phyloP scores from a whole-genome alignment of 1,140 invertebrate species.

The Drosophila serrata region DNA sequence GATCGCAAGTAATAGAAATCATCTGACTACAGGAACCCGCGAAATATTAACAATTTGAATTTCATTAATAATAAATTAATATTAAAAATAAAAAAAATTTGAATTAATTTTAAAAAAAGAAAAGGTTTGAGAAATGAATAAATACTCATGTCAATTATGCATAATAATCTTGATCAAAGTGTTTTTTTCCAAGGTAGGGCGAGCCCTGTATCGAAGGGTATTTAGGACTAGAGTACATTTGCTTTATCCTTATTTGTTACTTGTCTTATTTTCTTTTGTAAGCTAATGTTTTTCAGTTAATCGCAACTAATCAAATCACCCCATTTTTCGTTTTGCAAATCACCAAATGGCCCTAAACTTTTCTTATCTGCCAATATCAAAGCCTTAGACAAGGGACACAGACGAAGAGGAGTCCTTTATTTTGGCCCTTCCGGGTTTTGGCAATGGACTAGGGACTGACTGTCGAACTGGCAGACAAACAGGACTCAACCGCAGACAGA shows the following conservation, averaged over 20 bases:
- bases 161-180: too few relatives aligned
- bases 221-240: neutral
- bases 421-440: constrained; percentile 34
- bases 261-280: neutral
- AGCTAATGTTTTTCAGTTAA: constrained; percentile 11
- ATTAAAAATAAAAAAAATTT: neutral
- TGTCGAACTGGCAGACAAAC: constrained; percentile 64
- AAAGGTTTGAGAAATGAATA: too few relatives aligned
- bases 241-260: neutral
- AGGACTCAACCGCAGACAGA: constrained; percentile 61
- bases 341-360: constrained; percentile 36
- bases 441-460: constrained; percentile 41
- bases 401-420: constrained; percentile 36
- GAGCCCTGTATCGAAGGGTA: neutral
- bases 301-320: neutral
- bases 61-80: neutral
- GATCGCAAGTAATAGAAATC: neutral
- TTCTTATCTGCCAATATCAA: constrained; percentile 14
- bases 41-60: neutral
- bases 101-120: neutral
- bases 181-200: neutral
- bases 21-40: neutral
- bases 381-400: neutral
- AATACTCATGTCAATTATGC: too few relatives aligned
- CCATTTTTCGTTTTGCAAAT: constrained; percentile 29